These are phyloP conservation scores for Heliconius hortense DNA, from an alignment of 2,888 invertebrate species.

Conservation along the genomic window DNA sequence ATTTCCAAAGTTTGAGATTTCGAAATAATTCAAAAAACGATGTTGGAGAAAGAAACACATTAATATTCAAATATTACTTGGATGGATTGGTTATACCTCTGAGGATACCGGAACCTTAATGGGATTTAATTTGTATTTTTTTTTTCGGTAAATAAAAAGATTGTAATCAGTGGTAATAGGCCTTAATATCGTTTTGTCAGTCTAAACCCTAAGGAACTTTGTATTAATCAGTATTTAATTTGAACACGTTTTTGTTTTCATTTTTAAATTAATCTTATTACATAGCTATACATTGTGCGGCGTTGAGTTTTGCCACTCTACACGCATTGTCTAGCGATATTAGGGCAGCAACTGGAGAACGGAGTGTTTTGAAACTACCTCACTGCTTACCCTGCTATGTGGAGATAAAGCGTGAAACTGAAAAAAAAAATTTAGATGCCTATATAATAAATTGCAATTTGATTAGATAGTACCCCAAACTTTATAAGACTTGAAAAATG, in stretches of 20 bases:
- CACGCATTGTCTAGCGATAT: not conserved
- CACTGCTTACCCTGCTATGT: not conserved
- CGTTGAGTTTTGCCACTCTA: not conserved
- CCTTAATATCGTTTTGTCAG: no score
- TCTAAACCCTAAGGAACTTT: no score
- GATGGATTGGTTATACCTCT: no score
- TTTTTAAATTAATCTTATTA: no score
- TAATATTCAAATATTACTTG: no score
- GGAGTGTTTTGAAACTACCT: not conserved
- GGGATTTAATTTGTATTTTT: not conserved
- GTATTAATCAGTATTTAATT: no score
- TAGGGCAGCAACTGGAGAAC: not conserved
- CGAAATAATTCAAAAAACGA: no score
- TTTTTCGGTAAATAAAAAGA: not conserved
- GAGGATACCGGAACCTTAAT: no score
- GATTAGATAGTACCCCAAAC: not conserved
- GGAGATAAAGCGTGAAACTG: not conserved
- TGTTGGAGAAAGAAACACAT: no score
- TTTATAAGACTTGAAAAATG: not conserved
- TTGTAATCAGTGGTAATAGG: not conserved
- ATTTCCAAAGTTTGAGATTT: no score
- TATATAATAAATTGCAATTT: no score
- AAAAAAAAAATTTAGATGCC: not conserved
- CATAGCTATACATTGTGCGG: not conserved
- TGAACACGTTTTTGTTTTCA: no score